Conservation (phyloP, 1,140 invertebrate genomes). For the Rhyacophila brunnea region DNA sequence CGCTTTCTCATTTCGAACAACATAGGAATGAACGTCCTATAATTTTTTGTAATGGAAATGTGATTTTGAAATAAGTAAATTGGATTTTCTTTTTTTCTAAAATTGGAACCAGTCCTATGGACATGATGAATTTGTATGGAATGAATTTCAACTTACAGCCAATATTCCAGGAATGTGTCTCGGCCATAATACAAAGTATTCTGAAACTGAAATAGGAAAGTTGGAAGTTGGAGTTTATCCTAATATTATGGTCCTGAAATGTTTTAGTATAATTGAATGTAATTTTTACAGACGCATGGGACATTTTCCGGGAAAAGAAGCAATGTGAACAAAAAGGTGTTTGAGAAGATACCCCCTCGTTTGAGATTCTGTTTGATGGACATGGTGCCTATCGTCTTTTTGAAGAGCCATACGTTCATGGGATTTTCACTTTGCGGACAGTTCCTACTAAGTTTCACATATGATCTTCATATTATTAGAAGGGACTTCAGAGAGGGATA, state of each 20-base stretch:
- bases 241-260: too few relatives aligned
- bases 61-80: too few relatives aligned
- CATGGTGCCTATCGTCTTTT: constrained; percentile 50
- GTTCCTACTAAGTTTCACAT: constrained; percentile 84
- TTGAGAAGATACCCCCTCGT: constrained; percentile 61
- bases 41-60: too few relatives aligned
- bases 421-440: constrained; percentile 91
- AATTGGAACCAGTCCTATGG: too few relatives aligned
- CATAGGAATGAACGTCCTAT: too few relatives aligned
- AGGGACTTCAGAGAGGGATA: constrained; percentile 42
- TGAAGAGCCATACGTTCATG: constrained; percentile 79
- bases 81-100: too few relatives aligned
- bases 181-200: too few relatives aligned
- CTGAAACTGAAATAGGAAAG: too few relatives aligned
- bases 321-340: constrained; percentile 47
- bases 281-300: constrained; percentile 44
- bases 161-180: too few relatives aligned
- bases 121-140: too few relatives aligned
- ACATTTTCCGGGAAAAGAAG: constrained; percentile 44
- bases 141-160: too few relatives aligned
- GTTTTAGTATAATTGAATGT: neutral
- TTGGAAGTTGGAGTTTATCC: neutral
- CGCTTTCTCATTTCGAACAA: too few relatives aligned
- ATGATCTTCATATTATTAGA: constrained; percentile 16
- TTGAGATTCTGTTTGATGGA: constrained; percentile 62